Conservation (phyloP, 2,888 invertebrate species). For the Eledona agricola region DNA sequence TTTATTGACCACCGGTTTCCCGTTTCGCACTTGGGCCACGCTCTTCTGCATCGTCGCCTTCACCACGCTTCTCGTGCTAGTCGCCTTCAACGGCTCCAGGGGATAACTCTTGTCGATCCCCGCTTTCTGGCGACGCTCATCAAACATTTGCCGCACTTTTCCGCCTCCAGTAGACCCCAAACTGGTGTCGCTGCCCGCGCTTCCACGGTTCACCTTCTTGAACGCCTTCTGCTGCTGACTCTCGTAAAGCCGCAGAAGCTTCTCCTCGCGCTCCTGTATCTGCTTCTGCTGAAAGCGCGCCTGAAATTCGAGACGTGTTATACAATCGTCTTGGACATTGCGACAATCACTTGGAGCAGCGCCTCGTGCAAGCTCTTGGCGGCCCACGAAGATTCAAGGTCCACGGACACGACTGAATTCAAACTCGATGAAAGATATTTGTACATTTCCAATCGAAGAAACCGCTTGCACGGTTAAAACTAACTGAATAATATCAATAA, state of each 20-base stretch:
- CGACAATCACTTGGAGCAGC: slow-evolving; percentile 59
- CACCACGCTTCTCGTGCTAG: slow-evolving; percentile 53
- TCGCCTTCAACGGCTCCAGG: slow-evolving; percentile 73
- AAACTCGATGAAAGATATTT: slow-evolving; percentile 56
- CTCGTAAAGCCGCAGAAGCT: slow-evolving; percentile 75
- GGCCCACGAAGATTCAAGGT: slow-evolving; percentile 69
- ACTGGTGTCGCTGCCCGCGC: slow-evolving; percentile 56
- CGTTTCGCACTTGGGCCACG: slow-evolving; percentile 59
- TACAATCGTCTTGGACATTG: too few relatives aligned
- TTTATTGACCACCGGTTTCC: slow-evolving; percentile 59
- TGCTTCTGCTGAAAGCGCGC: slow-evolving; percentile 86
- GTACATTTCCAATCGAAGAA: slow-evolving; percentile 51
- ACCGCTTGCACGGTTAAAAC: slow-evolving; percentile 32
- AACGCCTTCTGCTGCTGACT: slow-evolving; percentile 73
- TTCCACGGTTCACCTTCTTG: slow-evolving; percentile 67
- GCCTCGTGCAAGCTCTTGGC: slow-evolving; percentile 65
- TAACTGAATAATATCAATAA: slow-evolving; percentile 39
- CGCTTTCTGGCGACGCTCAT: slow-evolving; percentile 78
- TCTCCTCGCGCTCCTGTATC: slow-evolving; percentile 81
- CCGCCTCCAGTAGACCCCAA: slow-evolving; percentile 43
- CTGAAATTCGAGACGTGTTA: slow-evolving; percentile 65
- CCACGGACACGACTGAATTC: slow-evolving; percentile 63
- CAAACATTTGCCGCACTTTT: slow-evolving; percentile 84
- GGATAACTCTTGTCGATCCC: slow-evolving; percentile 86
- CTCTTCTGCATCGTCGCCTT: slow-evolving; percentile 58